Base-by-base conservation (phyloP, 2,888 invertebrate genomes). In the Heliconius charithonia region DNA sequence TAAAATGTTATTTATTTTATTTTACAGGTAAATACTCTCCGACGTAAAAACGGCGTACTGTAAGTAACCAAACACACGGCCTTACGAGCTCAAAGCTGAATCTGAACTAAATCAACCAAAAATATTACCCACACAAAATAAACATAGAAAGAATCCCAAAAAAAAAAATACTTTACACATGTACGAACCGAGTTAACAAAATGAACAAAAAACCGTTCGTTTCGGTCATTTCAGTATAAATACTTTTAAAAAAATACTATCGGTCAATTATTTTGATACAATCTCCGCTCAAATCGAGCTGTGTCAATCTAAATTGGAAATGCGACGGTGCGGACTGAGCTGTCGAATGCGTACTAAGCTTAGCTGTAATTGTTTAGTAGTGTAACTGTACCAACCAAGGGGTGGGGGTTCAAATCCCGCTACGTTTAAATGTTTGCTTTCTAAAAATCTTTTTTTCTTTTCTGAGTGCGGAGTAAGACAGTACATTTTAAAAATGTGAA, bases 261-360 rank as follows among this genome's bases (percentile, higher is more conserved):
- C 16, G n/a, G 25, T 59, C 59, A 59, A 72, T 72, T 72, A 72
- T 72, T 72, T 72, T 59, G 59, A 77, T 77, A 77, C 56, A 72
- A 77, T 71, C 72, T 56, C 63, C 63, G 37, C 62, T 70, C 51
- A 72, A 66, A 72, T 73, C 74, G 80, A 83, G 80, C 81, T 86
- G 85, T 86, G 86, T 86, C 85, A 87, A 87, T 83, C 85, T 82
- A 87, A 86, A 89, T 88, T 83, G 87, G 87, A 89, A 88, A 87
- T 82, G 85, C 85, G 83, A 63, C 83, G 86, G 85, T 82, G 83
- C 87, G 87, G 83, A 84, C 84, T 85, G 84, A 76, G 76, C 85
- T 86, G 84, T 86, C 86, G 84, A 85, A 82, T 82, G 83, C 86
- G 72, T 75, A 72, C 75, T 66, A 45, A 69, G 41, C 19, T 56